Evolutionary conservation across 2,797 vertebrate species (phyloP).

Genomic region (Myripristis murdjan): DNA sequence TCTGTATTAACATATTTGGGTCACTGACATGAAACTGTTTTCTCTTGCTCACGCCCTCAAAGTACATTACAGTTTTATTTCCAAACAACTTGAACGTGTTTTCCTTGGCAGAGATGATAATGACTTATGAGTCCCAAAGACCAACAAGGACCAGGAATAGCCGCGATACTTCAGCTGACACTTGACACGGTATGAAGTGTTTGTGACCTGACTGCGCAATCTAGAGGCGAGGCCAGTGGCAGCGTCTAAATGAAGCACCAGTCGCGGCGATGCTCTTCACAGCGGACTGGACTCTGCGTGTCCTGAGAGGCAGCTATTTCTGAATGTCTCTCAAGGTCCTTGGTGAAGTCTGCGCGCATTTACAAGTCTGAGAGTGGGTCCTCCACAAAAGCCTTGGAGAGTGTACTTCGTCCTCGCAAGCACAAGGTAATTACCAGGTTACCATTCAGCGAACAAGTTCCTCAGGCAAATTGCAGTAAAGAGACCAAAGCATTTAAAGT

Average conservation of each 20-base stretch:
- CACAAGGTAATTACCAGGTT: conserved; percentile 65
- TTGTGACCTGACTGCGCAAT: conserved; percentile 60
- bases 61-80: conserved; percentile 11
- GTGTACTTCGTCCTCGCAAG: conserved; percentile 15
- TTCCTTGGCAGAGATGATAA: conserved; percentile 42
- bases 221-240: conserved; percentile 28
- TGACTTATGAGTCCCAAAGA: conserved; percentile 43
- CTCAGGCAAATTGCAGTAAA: conserved; percentile 45
- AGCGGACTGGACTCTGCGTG: conserved; percentile 40
- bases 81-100: conserved; percentile 7
- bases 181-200: conserved; percentile 64
- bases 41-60: neutral
- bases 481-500: conserved; percentile 36
- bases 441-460: conserved; percentile 41
- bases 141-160: conserved; percentile 49
- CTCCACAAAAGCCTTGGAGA: conserved; percentile 44
- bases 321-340: conserved; percentile 58
- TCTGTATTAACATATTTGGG: conserved; percentile 46
- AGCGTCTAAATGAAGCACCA: conserved; percentile 60
- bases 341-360: conserved; percentile 31
- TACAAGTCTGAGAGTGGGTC: conserved; percentile 24
- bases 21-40: conserved; percentile 21
- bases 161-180: conserved; percentile 44
- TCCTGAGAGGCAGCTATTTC: conserved; percentile 67
- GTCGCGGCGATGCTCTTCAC: conserved; percentile 55